Percentiles rank a stretch among this genome's conserved stretches.
Evolutionary conservation across 2,888 invertebrate species (phyloP).

Genomic region (Leptopterna dolabrata): DNA sequence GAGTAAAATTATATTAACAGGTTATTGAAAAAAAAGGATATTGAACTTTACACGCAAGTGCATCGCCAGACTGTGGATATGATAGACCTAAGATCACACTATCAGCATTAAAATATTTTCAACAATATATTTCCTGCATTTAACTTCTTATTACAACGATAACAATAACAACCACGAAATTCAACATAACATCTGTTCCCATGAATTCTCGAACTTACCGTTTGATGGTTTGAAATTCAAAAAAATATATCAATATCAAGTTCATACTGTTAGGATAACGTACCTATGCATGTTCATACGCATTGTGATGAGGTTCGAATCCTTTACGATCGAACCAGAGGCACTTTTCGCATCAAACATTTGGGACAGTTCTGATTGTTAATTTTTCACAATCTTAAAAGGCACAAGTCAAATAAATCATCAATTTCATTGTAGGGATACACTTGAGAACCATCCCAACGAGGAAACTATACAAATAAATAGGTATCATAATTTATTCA

Average conservation of each 20-base stretch:
- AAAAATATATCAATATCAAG: neutral
- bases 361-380: conserved; percentile 20
- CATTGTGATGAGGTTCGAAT: neutral
- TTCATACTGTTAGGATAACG: neutral
- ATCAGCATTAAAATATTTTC: neutral
- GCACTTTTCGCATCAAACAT: conserved; percentile 14
- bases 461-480: neutral
- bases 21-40: neutral
- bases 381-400: conserved; percentile 21
- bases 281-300: neutral
- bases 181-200: conserved; percentile 26
- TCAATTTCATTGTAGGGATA: neutral
- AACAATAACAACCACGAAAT: conserved; percentile 17
- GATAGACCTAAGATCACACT: neutral
- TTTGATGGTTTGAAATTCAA: neutral
- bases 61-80: neutral
- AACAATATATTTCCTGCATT: neutral
- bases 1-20: neutral
- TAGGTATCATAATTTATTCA: neutral
- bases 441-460: neutral
- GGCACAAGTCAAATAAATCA: neutral
- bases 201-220: neutral
- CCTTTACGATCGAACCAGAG: neutral
- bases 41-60: neutral
- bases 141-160: neutral